Conservation (phyloP, 2,888 invertebrate species). For the Oscheius sp. region DNA sequence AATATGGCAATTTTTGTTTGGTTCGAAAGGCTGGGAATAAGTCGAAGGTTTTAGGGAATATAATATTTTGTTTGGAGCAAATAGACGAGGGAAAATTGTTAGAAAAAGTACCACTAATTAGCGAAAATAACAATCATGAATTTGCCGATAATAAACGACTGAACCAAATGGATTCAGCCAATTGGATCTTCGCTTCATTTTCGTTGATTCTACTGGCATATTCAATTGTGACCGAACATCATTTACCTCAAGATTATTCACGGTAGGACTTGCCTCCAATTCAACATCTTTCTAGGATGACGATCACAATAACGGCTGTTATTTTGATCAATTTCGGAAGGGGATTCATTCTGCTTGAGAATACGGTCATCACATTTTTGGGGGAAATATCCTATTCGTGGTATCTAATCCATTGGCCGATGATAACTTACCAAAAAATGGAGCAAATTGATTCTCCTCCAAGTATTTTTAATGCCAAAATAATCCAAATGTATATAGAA, state of each 20-base stretch:
- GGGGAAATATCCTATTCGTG: conserved; percentile 14
- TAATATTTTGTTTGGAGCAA: too few relatives aligned
- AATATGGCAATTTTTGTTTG: conserved; percentile 17
- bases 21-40: too few relatives aligned
- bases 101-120: neutral
- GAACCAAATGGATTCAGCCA: neutral
- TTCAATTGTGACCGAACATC: neutral
- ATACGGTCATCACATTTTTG: neutral
- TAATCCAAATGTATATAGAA: neutral
- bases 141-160: neutral
- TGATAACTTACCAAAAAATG: neutral
- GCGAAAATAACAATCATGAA: neutral
- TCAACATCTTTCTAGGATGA: neutral
- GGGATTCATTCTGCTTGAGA: neutral
- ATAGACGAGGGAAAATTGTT: too few relatives aligned
- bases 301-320: neutral
- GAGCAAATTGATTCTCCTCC: too few relatives aligned
- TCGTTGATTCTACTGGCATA: neutral
- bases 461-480: neutral
- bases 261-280: neutral
- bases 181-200: neutral
- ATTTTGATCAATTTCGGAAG: conserved; percentile 1
- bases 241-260: neutral
- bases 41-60: too few relatives aligned
- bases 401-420: conserved; percentile 18